A percentile compares a stretch with the other conserved stretches of the same genome.
Evolutionary conservation across 2,888 invertebrate species (phyloP).

Genomic region (Timema cristinae): DNA sequence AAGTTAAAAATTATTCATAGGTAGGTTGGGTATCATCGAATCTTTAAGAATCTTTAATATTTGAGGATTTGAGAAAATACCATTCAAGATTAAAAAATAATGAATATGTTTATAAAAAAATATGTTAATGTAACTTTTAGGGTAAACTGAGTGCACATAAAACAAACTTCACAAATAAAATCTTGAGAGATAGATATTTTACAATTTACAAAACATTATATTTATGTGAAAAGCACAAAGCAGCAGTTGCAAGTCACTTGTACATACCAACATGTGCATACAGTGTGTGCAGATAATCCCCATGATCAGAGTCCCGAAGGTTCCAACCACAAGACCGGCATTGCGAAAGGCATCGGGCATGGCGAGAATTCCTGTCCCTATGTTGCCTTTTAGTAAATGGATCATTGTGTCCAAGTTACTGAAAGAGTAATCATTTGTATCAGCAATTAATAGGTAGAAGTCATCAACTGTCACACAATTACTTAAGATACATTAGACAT

Average conservation of each 20-base stretch:
- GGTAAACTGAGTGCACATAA: neutral
- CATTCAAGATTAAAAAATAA: too few relatives aligned
- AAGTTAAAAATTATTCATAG: neutral
- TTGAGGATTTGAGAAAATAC: too few relatives aligned
- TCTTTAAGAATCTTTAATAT: too few relatives aligned
- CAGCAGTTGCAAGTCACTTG: neutral
- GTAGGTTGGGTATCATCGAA: too few relatives aligned
- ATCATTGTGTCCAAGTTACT: constrained; percentile 55
- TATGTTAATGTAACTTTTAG: neutral
- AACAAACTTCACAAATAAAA: too few relatives aligned
- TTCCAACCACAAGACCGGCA: constrained; percentile 81
- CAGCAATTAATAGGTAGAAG: too few relatives aligned
- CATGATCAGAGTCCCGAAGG: constrained; percentile 75
- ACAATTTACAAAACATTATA: neutral
- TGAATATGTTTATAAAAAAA: neutral
- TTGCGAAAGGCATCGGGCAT: constrained; percentile 95
- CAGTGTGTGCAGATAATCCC: constrained; percentile 89
- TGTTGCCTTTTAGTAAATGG: constrained; percentile 62
- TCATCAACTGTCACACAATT: too few relatives aligned
- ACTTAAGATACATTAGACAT: too few relatives aligned
- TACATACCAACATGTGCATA: constrained; percentile 74
- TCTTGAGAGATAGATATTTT: too few relatives aligned
- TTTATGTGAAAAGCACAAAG: neutral
- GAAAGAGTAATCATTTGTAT: constrained; percentile 26
- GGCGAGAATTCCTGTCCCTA: constrained; percentile 91